Evolutionary conservation across 1,140 invertebrate genomes (phyloP).

Genomic region (Probaryconus sp.): DNA sequence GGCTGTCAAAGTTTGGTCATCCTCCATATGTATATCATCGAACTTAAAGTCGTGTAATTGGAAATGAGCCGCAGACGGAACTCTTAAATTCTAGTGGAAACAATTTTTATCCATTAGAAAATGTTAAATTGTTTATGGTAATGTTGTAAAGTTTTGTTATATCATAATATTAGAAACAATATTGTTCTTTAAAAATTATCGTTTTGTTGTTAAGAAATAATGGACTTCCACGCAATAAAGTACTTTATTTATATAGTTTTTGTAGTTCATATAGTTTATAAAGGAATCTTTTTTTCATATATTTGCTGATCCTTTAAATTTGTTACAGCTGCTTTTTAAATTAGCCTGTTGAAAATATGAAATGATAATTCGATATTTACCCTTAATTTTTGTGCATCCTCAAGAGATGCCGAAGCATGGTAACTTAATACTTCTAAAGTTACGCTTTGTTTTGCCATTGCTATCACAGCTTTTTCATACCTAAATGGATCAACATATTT

Average conservation of each 20-base stretch:
- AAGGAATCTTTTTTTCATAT: too few relatives aligned
- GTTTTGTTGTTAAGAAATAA: too few relatives aligned
- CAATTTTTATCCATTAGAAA: conserved; percentile 26
- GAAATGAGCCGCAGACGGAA: conserved; percentile 90
- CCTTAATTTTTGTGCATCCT: conserved; percentile 90
- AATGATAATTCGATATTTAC: conserved; percentile 79
- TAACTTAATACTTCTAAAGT: conserved; percentile 97
- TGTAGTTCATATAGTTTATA: too few relatives aligned
- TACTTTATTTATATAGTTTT: too few relatives aligned
- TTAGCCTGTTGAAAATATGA: too few relatives aligned
- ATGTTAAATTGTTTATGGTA: too few relatives aligned
- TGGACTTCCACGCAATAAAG: too few relatives aligned
- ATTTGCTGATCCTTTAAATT: too few relatives aligned
- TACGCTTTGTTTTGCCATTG: conserved; percentile 96
- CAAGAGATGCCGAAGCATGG: conserved; percentile 93
- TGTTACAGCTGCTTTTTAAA: too few relatives aligned
- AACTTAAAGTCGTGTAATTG: conserved; percentile 91
- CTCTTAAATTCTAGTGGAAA: conserved; percentile 80
- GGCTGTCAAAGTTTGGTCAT: conserved; percentile 91
- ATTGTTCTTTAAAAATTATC: too few relatives aligned
- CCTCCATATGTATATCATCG: conserved; percentile 90
- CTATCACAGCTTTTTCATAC: conserved; percentile 94
- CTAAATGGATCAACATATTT: conserved; percentile 74
- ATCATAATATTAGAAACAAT: too few relatives aligned
- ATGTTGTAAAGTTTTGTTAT: too few relatives aligned